Conservation (phyloP, 1,140 invertebrate genomes). For the Caenorhabditis latens region DNA sequence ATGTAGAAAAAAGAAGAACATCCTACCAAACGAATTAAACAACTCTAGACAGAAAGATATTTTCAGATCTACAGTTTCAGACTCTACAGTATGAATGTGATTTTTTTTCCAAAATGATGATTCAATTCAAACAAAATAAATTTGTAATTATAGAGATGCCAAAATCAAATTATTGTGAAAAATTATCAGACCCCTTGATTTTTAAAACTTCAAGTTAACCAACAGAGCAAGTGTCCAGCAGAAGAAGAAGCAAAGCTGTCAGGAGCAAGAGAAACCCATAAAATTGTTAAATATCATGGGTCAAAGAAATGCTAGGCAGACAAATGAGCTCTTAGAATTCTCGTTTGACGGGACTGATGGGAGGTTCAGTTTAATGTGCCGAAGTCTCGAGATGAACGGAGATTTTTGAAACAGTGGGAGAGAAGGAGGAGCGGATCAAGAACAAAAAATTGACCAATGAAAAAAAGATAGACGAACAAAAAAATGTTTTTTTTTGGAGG, state of each 20-base stretch:
- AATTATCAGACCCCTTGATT: no score
- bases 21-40: no score
- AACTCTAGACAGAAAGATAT: no score
- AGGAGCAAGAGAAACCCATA: background rate
- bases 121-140: no score
- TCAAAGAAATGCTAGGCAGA: constrained; percentile 31
- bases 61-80: no score
- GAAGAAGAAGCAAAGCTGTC: background rate
- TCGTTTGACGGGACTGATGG: background rate
- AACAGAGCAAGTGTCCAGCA: constrained; percentile 7
- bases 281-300: constrained; percentile 40
- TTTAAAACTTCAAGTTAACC: background rate
- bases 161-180: no score
- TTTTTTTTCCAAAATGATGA: no score
- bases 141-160: no score
- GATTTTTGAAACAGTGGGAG: background rate
- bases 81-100: no score
- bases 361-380: constrained; percentile 4
- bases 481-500: background rate
- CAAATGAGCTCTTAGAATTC: background rate
- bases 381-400: background rate
- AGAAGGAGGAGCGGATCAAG: background rate
- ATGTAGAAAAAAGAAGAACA: no score
- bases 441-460: background rate
- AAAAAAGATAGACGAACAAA: no score